Conservation (phyloP, 1,140 invertebrate genomes). For the Adoxophyes honmai region DNA sequence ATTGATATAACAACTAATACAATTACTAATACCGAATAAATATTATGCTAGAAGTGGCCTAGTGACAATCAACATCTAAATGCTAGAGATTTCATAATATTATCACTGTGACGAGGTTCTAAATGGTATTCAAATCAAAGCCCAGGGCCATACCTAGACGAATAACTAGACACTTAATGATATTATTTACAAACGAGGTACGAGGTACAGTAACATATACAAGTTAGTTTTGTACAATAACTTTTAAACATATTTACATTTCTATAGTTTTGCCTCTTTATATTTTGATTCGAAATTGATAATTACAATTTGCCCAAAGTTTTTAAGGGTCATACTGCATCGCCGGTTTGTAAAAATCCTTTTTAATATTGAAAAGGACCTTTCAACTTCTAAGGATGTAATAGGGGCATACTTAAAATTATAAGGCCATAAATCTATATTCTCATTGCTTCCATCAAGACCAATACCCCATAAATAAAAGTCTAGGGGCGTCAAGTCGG, state of each 20-base stretch:
- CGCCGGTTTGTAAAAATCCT: neutral
- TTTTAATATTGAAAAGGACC: neutral
- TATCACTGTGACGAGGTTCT: neutral
- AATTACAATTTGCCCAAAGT: neutral
- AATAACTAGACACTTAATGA: neutral
- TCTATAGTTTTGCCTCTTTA: neutral
- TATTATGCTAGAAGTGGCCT: neutral
- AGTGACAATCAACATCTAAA: neutral
- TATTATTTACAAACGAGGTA: neutral
- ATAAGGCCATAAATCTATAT: no score
- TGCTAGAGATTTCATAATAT: neutral
- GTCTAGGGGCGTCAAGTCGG: no score
- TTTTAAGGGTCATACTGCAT: neutral
- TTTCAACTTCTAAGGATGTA: neutral
- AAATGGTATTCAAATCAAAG: no score
- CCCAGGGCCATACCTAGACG: neutral
- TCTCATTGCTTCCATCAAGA: no score
- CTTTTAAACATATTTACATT: slow-evolving; percentile 1
- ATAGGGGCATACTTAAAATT: no score
- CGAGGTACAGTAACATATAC: no score
- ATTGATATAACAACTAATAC: neutral
- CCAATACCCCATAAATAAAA: no score
- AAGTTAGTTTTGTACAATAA: neutral
- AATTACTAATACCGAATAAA: neutral
- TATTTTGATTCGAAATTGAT: slow-evolving; percentile 1